Percentiles rank a stretch among this genome's conserved stretches.
Evolutionary conservation across 2,797 vertebrate genomes (phyloP).

Genomic region (Melopsittacus undulatus): DNA sequence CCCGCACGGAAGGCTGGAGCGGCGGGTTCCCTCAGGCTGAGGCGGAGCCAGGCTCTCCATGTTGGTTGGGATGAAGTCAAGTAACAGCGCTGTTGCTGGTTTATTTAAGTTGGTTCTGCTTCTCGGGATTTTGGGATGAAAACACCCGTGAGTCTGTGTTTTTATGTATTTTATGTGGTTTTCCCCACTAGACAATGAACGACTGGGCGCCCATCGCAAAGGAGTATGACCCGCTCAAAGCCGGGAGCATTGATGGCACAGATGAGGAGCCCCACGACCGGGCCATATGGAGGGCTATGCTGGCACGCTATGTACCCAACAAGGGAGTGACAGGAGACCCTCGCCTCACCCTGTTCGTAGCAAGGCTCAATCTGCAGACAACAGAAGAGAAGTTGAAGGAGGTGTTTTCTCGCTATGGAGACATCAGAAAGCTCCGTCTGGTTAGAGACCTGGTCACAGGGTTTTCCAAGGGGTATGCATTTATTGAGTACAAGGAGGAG

Average conservation of each 20-base stretch:
- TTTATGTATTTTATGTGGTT: not conserved
- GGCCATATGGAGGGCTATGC: constrained; percentile 92
- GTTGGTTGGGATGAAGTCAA: fast-evolving
- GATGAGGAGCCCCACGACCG: constrained; percentile 95
- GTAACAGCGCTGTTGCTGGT: not conserved
- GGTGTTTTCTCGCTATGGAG: constrained; percentile 91
- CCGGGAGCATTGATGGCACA: constrained; percentile 94
- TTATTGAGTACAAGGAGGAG: constrained; percentile 94
- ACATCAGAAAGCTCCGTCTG: constrained; percentile 86
- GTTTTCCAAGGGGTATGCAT: constrained; percentile 92
- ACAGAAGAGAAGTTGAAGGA: constrained; percentile 89
- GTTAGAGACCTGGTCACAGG: constrained; percentile 92
- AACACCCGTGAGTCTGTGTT: fast-evolving
- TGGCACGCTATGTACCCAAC: constrained; percentile 88
- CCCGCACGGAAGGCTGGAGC: not conserved
- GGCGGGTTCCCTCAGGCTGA: not conserved
- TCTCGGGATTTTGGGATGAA: fast-evolving
- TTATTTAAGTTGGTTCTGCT: fast-evolving
- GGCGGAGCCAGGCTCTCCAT: fast-evolving
- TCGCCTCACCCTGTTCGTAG: constrained; percentile 89
- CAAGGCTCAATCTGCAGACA: constrained; percentile 88
- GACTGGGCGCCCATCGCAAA: constrained; percentile 94
- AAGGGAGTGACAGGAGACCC: constrained; percentile 89
- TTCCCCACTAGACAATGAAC: constrained; percentile 76
- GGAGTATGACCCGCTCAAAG: constrained; percentile 91